Conservation (phyloP, 2,797 vertebrate genomes). For the Fringilla coelebs region DNA sequence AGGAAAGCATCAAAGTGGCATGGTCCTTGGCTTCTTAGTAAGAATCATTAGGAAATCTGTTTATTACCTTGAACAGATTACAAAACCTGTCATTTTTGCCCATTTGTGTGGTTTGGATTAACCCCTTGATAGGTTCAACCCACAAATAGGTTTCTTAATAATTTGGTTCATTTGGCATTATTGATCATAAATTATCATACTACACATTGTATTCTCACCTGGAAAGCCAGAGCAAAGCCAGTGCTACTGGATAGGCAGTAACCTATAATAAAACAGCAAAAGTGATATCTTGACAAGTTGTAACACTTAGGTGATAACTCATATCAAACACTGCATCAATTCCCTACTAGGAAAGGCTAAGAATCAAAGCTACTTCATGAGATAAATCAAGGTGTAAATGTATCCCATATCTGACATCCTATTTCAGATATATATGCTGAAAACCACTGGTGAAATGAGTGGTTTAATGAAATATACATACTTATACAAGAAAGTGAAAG, state of each 20-base stretch:
- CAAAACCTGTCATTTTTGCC: not conserved
- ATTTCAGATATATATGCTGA: not conserved
- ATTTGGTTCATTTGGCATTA: not conserved
- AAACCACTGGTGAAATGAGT: not conserved
- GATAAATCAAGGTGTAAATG: not conserved
- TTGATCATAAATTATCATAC: not conserved
- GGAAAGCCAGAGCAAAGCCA: not conserved
- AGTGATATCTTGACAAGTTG: not conserved
- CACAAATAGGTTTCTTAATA: not conserved
- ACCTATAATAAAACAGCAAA: not conserved
- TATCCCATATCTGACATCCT: not conserved
- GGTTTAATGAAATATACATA: not conserved
- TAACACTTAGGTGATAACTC: not conserved
- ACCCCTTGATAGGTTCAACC: not conserved
- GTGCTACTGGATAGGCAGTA: not conserved
- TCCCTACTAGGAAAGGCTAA: not conserved
- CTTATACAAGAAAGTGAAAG: not conserved
- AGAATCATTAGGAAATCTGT: not conserved
- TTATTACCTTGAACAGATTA: not conserved
- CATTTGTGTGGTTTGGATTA: not conserved
- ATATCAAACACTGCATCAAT: not conserved
- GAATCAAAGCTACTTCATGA: not conserved
- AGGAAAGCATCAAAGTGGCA: not conserved
- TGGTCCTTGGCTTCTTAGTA: not conserved
- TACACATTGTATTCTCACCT: rapidly evolving